Evolutionary conservation across 2,888 invertebrate genomes (phyloP).

Genomic region (Eristalinus aeneus): DNA sequence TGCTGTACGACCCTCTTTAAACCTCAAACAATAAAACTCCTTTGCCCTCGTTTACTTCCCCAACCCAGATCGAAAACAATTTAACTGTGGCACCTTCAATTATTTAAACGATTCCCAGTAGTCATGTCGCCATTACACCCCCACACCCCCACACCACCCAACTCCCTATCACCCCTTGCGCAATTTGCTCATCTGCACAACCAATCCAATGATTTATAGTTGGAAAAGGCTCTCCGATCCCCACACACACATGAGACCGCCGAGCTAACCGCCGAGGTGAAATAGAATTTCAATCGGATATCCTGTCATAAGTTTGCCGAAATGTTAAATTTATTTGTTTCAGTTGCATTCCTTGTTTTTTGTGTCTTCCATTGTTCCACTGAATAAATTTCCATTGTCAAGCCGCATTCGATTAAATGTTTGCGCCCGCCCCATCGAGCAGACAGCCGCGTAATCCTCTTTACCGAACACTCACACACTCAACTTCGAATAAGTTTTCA

Average conservation of each 20-base stretch:
- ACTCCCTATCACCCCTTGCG: background rate
- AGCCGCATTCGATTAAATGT: background rate
- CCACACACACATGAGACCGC: conserved; percentile 5
- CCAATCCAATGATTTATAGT: conserved; percentile 24
- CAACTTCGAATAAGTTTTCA: background rate
- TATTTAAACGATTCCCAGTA: background rate
- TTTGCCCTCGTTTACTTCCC: background rate
- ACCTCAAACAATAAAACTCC: background rate
- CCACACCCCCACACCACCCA: too few relatives aligned
- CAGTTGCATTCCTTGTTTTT: conserved; percentile 26
- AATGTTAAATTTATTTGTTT: conserved; percentile 55
- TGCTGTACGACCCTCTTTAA: background rate
- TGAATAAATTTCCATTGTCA: conserved; percentile 59
- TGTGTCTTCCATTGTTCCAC: conserved; percentile 32
- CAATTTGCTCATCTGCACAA: background rate
- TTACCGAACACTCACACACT: background rate
- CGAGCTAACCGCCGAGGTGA: conserved; percentile 9
- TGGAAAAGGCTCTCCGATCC: background rate
- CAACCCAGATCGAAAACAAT: background rate
- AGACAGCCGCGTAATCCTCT: background rate
- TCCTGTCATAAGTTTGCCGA: conserved; percentile 51
- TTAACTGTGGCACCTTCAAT: background rate
- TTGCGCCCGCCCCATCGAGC: background rate
- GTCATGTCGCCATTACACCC: background rate
- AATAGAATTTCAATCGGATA: conserved; percentile 51